A percentile compares a stretch with the other conserved stretches of the same genome.
Conservation (phyloP, 2,888 invertebrate genomes). For the Horisme vitalbata region DNA sequence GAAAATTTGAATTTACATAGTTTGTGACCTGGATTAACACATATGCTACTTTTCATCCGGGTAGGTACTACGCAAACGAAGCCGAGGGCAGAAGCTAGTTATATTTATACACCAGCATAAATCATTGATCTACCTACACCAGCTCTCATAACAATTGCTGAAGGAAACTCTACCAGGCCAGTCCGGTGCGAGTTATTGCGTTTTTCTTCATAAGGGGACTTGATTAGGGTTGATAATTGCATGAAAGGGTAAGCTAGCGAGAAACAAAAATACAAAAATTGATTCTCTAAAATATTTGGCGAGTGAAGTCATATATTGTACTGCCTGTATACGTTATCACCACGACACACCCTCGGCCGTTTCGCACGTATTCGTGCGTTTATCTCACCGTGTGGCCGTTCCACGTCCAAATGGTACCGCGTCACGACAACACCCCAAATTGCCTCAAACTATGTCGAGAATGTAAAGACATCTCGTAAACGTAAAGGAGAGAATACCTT, state of each 20-base stretch:
- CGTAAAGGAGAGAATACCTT: conserved; percentile 24
- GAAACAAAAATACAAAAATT: too few species aligned
- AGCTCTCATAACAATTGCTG: neutral
- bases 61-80: too few species aligned
- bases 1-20: too few species aligned
- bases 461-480: conserved; percentile 36
- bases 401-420: conserved; percentile 28
- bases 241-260: too few species aligned
- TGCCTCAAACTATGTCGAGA: conserved; percentile 32
- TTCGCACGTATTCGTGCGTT: conserved; percentile 24
- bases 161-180: neutral
- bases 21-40: too few species aligned
- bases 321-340: conserved; percentile 26
- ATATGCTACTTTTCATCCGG: too few species aligned
- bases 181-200: conserved; percentile 2
- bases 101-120: too few species aligned
- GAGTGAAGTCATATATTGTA: neutral
- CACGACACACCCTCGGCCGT: conserved; percentile 28
- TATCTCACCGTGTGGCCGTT: conserved; percentile 29
- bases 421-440: conserved; percentile 35
- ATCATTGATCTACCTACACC: neutral
- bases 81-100: too few species aligned
- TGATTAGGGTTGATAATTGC: neutral
- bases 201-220: too few species aligned
- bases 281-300: neutral